Evolutionary conservation across 2,888 invertebrate genomes (phyloP), one percentile per base, ranked within the genome.

Genomic region (Clistopyga incitator): DNA sequence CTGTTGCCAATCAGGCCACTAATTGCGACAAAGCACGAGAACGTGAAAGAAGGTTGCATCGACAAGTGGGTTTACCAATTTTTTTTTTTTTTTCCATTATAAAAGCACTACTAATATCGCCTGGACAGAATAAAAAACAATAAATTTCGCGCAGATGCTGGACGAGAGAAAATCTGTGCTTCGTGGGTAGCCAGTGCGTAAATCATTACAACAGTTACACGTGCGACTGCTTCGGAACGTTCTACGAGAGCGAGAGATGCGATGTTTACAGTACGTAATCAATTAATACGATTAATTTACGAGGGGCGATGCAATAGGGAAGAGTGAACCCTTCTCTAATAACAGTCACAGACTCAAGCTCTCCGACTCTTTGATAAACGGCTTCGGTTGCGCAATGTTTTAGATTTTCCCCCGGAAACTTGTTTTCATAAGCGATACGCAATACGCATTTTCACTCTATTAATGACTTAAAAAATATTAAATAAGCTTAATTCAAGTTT

Each of bases 171-270:
- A 98, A 98, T 93, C 95, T 97, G 10, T 98, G 98, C 93, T 97
- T 98, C 92, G 95, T 96, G 91, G 97, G 97, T 52, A 98, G 97
- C 42, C 95, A 95, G 84, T 99, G 99, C 92, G 96, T 98, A 84
- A 98, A 98, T 93, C 97, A 98, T 91, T 99, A 98, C 93, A 97
- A 97, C 89, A 96, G 96, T 80, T 95, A 97, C 82, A 96, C 97
- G 20, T 99, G 98, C 92, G 98, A 98, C 92, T 99, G 99, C 93
- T 98, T 98, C 91, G 98, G 98, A 25, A 98, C 98, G 1, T 95
- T 96, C 89, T 98, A 98, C 93, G 98, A 98, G 94, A 98, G 98
- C 87, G 97, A 97, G 89, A 96, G 96, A 87, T 99, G 98, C 94
- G 97, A 98, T 94, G 96, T 97, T 88, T 97, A 97, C 92, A 98